Percentiles rank a stretch among this genome's conserved stretches.
phyloP scores from a whole-genome alignment of 2,113 vertebrate species.

The Cynoglossus semilaevis region DNA sequence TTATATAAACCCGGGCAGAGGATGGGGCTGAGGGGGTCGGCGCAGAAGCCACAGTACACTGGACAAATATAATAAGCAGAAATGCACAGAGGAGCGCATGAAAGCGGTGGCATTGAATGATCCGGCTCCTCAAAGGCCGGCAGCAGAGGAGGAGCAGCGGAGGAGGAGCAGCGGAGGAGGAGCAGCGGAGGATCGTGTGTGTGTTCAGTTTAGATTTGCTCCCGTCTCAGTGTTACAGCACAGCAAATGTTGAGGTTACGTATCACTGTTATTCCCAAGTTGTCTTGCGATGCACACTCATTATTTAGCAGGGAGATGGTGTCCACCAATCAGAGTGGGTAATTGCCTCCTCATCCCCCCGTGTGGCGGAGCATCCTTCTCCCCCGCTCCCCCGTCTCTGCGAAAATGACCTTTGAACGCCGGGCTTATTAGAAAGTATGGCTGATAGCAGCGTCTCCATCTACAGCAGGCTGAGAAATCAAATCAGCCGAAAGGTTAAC shows the following conservation, averaged over 20 bases:
- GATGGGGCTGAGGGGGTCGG: conserved; percentile 62
- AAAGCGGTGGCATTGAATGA: conserved; percentile 68
- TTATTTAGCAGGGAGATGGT: conserved; percentile 48
- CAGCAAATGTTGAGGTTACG: conserved; percentile 20
- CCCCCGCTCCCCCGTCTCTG: conserved; percentile 34
- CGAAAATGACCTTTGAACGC: conserved; percentile 69
- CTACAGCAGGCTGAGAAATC: conserved; percentile 51
- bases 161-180: no score
- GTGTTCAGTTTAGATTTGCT: conserved; percentile 46
- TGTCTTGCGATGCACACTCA: conserved; percentile 53
- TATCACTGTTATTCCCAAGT: conserved; percentile 48
- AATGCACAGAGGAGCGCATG: conserved; percentile 62
- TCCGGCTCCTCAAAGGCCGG: conserved; percentile 58
- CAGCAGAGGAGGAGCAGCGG: no score
- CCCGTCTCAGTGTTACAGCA: conserved; percentile 19
- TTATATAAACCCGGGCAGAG: conserved; percentile 65
- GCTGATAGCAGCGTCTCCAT: conserved; percentile 43
- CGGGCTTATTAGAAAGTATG: conserved; percentile 64
- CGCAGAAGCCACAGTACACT: conserved; percentile 74
- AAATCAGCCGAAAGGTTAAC: conserved; percentile 59
- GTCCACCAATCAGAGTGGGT: conserved; percentile 49
- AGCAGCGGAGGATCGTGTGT: conserved; percentile 36
- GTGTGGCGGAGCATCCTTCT: conserved; percentile 51
- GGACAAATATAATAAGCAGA: conserved; percentile 78
- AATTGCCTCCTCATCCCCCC: conserved; percentile 57